phyloP scores from a whole-genome alignment of 2,113 vertebrate genomes.

The Coptodon bakossiorum region DNA sequence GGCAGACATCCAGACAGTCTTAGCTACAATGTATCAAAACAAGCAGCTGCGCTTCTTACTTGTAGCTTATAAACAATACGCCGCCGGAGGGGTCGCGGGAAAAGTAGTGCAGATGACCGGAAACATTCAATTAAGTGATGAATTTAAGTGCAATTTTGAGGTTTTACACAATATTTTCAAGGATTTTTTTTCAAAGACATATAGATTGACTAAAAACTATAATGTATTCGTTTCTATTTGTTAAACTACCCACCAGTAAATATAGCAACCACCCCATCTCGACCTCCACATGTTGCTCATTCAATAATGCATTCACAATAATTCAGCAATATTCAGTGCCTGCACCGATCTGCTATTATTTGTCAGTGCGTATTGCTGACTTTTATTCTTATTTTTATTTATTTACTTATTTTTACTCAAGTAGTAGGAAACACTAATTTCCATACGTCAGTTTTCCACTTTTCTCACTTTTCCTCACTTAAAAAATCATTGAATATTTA shows the following conservation, averaged over 20 bases:
- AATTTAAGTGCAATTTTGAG: background rate
- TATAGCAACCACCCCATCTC: background rate
- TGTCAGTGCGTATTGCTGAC: background rate
- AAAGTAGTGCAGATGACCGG: background rate
- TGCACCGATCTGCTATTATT: background rate
- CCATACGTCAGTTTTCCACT: background rate
- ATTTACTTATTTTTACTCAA: background rate
- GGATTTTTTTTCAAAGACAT: background rate
- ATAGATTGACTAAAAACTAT: background rate
- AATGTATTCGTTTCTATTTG: background rate
- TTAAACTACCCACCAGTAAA: background rate
- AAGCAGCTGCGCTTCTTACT: conserved; percentile 14
- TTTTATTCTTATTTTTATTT: background rate
- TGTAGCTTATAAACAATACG: background rate
- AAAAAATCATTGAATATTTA: background rate
- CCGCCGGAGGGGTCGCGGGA: background rate
- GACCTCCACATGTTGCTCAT: background rate
- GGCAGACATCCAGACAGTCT: conserved; percentile 27
- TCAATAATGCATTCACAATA: background rate
- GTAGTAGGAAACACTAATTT: background rate
- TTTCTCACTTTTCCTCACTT: background rate
- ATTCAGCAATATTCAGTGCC: background rate
- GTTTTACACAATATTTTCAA: background rate
- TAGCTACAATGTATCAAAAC: conserved; percentile 34
- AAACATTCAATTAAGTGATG: background rate